These are phyloP conservation scores for Microtus pennsylvanicus DNA, from an alignment of 2,113 vertebrate species.

Conservation along the genomic window DNA sequence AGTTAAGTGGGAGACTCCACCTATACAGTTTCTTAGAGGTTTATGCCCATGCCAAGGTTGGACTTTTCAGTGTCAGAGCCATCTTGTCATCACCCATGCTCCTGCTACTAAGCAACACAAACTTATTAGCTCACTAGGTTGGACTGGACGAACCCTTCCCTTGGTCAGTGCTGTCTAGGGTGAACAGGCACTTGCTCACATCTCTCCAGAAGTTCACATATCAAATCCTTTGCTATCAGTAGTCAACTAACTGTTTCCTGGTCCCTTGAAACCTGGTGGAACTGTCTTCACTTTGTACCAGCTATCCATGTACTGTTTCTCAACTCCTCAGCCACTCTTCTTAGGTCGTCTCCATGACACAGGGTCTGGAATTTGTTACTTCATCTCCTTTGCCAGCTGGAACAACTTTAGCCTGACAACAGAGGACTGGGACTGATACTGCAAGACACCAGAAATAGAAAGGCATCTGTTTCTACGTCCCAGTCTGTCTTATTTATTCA, in stretches of 20 bases:
- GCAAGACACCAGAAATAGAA: background rate
- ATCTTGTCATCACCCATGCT: background rate
- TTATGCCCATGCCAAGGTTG: background rate
- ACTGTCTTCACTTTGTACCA: background rate
- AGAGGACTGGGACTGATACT: background rate
- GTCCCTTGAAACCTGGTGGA: background rate
- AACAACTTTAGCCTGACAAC: background rate
- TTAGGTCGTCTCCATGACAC: background rate
- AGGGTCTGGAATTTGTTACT: background rate
- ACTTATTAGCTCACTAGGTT: background rate
- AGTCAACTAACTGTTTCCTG: background rate
- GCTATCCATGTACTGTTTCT: background rate
- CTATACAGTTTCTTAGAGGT: background rate
- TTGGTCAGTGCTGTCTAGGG: background rate
- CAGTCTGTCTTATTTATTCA: background rate
- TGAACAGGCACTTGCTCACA: background rate
- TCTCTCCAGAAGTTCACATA: background rate
- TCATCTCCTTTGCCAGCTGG: background rate
- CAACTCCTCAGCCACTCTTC: background rate
- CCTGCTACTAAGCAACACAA: background rate
- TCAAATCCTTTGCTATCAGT: background rate
- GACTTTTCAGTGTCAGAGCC: background rate
- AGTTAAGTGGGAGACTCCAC: background rate
- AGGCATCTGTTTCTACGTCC: background rate
- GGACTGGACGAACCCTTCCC: background rate